Percentiles rank a stretch among this genome's conserved stretches.
phyloP scores from a whole-genome alignment of 1,140 invertebrate genomes.

The silkworm (Bombyx mori) region ASM3026992v2 NC_085128.1:8622501-8623000 shows the following conservation, averaged over 20 bases:
- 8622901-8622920: conserved; percentile 22
- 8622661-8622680: conserved; percentile 31
- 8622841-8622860: conserved; percentile 53
- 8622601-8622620: conserved; percentile 4
- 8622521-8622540: conserved; percentile 1
- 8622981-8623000: no score
- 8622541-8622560: not conserved
- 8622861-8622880: conserved; percentile 59
- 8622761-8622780: conserved; percentile 63
- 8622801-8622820: conserved; percentile 57
- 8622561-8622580: not conserved
- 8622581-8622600: no score
- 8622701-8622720: conserved; percentile 26
- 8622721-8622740: conserved; percentile 34
- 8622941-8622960: no score
- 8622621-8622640: conserved; percentile 26
- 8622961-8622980: no score
- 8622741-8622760: conserved; percentile 45
- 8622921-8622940: not conserved
- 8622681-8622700: conserved; percentile 28
- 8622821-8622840: conserved; percentile 53
- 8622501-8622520: not conserved
- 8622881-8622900: conserved; percentile 62
- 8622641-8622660: conserved; percentile 29
- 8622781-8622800: conserved; percentile 65